phyloP scores from a whole-genome alignment of 2,888 invertebrate genomes.

The Boloria euphrosyne region DNA sequence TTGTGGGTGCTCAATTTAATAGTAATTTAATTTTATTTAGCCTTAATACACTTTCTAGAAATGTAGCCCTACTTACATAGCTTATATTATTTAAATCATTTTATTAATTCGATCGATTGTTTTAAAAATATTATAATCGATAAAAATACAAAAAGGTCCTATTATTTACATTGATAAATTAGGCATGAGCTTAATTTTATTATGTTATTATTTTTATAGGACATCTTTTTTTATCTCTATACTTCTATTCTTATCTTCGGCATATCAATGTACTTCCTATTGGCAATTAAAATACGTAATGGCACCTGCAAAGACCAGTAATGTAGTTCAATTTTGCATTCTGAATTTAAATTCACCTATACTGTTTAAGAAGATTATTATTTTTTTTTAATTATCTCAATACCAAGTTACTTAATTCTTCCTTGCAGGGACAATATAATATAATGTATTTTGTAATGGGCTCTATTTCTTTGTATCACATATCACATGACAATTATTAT shows the following conservation, averaged over 20 bases:
- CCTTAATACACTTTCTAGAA: conserved; percentile 25
- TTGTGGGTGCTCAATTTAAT: conserved; percentile 59
- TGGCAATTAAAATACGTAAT: too few species aligned
- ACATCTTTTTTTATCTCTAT: too few species aligned
- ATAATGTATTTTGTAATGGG: conserved; percentile 20
- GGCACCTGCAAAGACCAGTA: too few species aligned
- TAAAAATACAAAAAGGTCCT: too few species aligned
- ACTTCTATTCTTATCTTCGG: too few species aligned
- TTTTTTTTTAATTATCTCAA: background rate
- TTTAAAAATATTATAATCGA: too few species aligned
- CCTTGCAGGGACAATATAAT: background rate
- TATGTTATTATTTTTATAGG: too few species aligned
- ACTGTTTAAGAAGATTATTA: background rate
- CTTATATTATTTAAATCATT: background rate
- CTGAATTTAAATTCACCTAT: background rate
- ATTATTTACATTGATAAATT: too few species aligned
- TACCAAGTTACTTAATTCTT: background rate
- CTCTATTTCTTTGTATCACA: conserved; percentile 54
- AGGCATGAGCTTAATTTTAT: too few species aligned
- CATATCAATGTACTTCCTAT: too few species aligned
- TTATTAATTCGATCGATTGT: too few species aligned
- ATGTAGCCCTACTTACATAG: conserved; percentile 22
- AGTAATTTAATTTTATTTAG: conserved; percentile 30
- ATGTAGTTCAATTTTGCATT: too few species aligned
- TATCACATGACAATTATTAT: conserved; percentile 69